These are phyloP conservation scores for Ganaspis sp. DNA, from an alignment of 1,140 invertebrate species.

Conservation along the genomic window DNA sequence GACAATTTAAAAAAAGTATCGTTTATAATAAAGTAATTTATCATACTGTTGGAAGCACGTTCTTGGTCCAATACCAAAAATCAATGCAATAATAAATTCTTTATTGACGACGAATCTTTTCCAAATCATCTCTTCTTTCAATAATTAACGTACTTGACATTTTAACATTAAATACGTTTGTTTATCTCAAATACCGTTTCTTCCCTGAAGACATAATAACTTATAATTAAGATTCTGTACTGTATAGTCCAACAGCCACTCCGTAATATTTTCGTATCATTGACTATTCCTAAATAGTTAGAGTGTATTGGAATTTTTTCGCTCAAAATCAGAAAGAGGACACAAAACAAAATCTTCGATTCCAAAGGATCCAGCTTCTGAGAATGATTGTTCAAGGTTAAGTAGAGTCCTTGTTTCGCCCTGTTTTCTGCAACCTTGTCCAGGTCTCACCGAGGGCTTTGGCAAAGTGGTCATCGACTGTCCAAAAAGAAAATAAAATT, in stretches of 20 bases:
- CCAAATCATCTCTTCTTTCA: no score
- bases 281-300: not conserved
- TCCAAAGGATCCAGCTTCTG: no score
- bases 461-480: conserved; percentile 95
- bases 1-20: no score
- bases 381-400: conserved; percentile 53
- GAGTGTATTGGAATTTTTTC: not conserved
- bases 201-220: not conserved
- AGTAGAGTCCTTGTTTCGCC: conserved; percentile 72
- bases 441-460: conserved; percentile 96
- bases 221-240: no score
- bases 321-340: not conserved
- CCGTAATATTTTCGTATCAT: not conserved
- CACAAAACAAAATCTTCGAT: not conserved
- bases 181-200: not conserved
- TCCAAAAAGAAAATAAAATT: conserved; percentile 31
- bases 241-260: not conserved
- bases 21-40: no score
- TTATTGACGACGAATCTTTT: no score
- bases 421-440: conserved; percentile 86
- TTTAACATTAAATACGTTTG: not conserved
- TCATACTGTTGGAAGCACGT: not conserved
- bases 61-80: not conserved
- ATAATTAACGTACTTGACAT: no score
- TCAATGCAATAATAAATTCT: not conserved